A percentile compares a stretch with the other conserved stretches of the same genome.
These are phyloP conservation scores for Coluber constrictor DNA, from an alignment of 2,797 vertebrate genomes.

Conservation along the genomic window DNA sequence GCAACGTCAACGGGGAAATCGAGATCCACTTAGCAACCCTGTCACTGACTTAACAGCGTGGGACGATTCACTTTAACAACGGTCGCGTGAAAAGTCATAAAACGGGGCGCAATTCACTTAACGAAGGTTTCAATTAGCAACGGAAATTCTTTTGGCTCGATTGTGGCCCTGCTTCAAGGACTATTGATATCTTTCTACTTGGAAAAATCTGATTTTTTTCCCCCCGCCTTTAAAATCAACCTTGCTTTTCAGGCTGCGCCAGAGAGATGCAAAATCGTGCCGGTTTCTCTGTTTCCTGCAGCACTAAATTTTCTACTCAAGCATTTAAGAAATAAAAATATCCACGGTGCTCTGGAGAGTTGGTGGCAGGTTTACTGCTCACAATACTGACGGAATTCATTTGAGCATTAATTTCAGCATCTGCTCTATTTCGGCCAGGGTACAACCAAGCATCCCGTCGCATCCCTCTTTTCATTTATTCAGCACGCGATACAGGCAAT, in stretches of 20 bases:
- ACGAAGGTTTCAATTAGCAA: too few species aligned
- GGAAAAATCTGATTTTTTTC: not conserved
- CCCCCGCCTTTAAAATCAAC: not conserved
- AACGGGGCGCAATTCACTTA: too few species aligned
- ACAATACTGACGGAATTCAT: too few species aligned
- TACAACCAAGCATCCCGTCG: constrained; percentile 29
- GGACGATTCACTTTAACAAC: too few species aligned
- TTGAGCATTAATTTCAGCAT: not conserved
- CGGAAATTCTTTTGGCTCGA: too few species aligned
- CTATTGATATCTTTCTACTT: not conserved
- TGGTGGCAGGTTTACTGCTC: not conserved
- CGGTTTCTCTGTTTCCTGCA: not conserved
- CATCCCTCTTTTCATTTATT: constrained; percentile 34
- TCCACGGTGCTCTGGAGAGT: too few species aligned
- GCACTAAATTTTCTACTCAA: not conserved
- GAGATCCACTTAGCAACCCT: too few species aligned
- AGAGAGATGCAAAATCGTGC: not conserved
- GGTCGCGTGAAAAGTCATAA: too few species aligned
- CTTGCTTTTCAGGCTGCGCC: not conserved
- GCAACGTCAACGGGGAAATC: too few species aligned
- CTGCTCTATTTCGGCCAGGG: too few species aligned
- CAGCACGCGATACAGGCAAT: constrained; percentile 31
- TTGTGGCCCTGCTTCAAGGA: too few species aligned
- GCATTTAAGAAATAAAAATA: not conserved
- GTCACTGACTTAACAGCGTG: too few species aligned